Conservation (phyloP, 53 echinoderm and acorn worm species). For the Temnopleurus reevesii region DNA sequence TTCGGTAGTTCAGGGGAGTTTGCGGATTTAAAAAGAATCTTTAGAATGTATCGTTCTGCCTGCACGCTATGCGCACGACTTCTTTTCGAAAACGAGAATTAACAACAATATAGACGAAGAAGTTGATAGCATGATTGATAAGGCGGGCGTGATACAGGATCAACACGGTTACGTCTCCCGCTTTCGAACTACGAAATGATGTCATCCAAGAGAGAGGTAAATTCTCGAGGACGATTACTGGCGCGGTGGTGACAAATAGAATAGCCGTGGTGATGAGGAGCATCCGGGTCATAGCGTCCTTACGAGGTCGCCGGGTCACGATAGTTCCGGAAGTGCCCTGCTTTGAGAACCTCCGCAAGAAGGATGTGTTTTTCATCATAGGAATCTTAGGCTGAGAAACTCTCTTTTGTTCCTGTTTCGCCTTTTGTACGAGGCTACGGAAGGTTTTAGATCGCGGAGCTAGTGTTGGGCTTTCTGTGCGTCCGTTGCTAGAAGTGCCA, state of each 20-base stretch:
- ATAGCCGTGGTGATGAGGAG: not conserved
- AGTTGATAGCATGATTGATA: not conserved
- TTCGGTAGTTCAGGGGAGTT: too few species aligned
- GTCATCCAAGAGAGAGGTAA: not conserved
- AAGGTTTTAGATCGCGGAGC: not conserved
- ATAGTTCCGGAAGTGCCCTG: not conserved
- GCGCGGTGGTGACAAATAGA: not conserved
- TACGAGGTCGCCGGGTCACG: not conserved
- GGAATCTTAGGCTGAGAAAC: too few species aligned
- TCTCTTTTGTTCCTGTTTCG: not conserved
- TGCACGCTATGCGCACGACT: not conserved
- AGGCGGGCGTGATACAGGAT: not conserved
- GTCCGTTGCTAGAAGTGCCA: not conserved
- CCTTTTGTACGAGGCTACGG: not conserved
- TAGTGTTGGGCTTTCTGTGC: not conserved
- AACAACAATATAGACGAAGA: not conserved
- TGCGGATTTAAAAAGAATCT: too few species aligned
- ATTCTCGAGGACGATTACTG: not conserved
- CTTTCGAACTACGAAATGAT: not conserved
- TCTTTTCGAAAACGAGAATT: conserved; percentile 15
- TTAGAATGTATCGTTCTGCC: too few species aligned
- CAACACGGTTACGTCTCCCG: not conserved
- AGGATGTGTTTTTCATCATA: not conserved
- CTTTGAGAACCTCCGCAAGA: not conserved
- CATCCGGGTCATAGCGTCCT: conserved; percentile 24